These are phyloP conservation scores for Drosophila greeni DNA, from an alignment of 2,888 invertebrate genomes.

Conservation along the genomic window DNA sequence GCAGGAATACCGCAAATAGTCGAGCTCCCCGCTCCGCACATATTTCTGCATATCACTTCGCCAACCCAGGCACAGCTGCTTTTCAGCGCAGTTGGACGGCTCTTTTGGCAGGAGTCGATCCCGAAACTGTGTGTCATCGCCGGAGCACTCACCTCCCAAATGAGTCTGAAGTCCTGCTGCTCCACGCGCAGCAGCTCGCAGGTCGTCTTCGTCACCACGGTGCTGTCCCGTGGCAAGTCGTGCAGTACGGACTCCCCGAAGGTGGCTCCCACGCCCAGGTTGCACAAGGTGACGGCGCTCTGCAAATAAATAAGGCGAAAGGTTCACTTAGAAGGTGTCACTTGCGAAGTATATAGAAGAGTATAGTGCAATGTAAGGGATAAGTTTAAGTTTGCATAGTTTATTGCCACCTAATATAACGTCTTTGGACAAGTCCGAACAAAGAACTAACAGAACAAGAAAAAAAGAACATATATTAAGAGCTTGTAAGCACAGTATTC, in stretches of 20 bases:
- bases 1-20: constrained; percentile 58
- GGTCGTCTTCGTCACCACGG: constrained; percentile 86
- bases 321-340: background rate
- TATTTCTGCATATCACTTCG: constrained; percentile 25
- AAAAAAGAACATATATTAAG: background rate
- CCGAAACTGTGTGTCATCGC: constrained; percentile 25
- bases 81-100: constrained; percentile 31
- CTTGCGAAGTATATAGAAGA: constrained; percentile 5
- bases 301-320: constrained; percentile 75
- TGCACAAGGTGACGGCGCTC: constrained; percentile 84
- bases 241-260: constrained; percentile 88
- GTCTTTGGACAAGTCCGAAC: background rate
- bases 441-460: background rate
- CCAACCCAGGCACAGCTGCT: constrained; percentile 43
- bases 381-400: background rate
- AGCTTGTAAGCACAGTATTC: background rate
- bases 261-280: constrained; percentile 86
- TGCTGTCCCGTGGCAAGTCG: constrained; percentile 85
- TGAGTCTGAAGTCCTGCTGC: constrained; percentile 86
- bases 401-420: background rate
- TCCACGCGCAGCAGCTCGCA: constrained; percentile 87
- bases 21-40: background rate
- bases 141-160: constrained; percentile 85
- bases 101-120: constrained; percentile 11
- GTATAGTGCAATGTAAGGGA: background rate